These are phyloP conservation scores for Loripinus fragilis DNA, from an alignment of 2,888 invertebrate species.

Conservation along the genomic window DNA sequence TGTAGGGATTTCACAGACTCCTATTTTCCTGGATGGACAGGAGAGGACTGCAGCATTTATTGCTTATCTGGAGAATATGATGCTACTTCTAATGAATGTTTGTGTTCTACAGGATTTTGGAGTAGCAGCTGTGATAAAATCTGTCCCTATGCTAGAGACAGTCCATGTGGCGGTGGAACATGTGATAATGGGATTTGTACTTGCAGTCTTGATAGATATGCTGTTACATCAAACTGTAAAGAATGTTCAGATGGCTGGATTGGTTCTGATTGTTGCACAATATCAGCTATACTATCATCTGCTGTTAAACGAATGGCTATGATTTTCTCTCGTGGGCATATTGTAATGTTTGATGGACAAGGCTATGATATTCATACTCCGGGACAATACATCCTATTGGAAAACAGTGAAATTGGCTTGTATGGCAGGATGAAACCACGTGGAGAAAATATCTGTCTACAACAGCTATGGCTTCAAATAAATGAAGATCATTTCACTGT, in stretches of 20 bases:
- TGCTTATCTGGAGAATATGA: conserved; percentile 53
- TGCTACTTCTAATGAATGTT: conserved; percentile 40
- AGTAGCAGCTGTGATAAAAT: conserved; percentile 56
- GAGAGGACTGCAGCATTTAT: conserved; percentile 44
- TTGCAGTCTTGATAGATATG: conserved; percentile 60
- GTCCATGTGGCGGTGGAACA: conserved; percentile 64
- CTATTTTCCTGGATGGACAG: conserved; percentile 54
- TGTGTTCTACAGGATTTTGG: conserved; percentile 66
- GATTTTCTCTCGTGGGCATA: conserved; percentile 62
- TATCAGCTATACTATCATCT: conserved; percentile 20
- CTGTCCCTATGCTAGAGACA: conserved; percentile 54
- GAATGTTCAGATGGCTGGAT: conserved; percentile 67
- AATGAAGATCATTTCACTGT: conserved; percentile 54
- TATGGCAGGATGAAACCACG: conserved; percentile 63
- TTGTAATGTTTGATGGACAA: conserved; percentile 64
- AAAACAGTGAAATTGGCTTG: conserved; percentile 37
- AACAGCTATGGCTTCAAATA: conserved; percentile 60
- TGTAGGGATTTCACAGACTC: conserved; percentile 40
- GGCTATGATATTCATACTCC: conserved; percentile 51
- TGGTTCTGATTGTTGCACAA: conserved; percentile 66
- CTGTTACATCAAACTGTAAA: conserved; percentile 53
- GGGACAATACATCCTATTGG: conserved; percentile 60
- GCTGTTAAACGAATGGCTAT: conserved; percentile 19
- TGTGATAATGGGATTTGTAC: conserved; percentile 66
- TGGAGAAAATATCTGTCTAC: conserved; percentile 55